These are phyloP conservation scores for Atrichornis clamosus DNA, from an alignment of 2,113 vertebrate species.

Conservation along the genomic window DNA sequence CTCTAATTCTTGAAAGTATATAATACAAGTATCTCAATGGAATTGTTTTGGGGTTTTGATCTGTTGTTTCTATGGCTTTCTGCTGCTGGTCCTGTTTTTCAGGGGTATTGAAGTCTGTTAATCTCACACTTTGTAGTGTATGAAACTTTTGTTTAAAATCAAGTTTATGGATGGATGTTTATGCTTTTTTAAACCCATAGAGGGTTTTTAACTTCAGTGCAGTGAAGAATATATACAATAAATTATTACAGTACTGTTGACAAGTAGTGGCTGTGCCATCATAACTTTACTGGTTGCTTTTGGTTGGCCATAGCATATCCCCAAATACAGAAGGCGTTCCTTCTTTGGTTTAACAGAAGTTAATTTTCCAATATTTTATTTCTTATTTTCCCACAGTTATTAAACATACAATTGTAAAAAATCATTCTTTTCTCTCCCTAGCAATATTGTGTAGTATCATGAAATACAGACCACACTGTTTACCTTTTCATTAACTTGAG, in stretches of 20 bases:
- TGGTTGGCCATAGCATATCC: background rate
- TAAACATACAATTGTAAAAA: background rate
- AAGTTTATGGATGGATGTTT: background rate
- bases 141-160: background rate
- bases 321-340: background rate
- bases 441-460: slow-evolving; percentile 5
- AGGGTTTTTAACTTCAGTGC: background rate
- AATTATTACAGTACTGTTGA: background rate
- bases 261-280: background rate
- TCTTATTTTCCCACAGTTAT: background rate
- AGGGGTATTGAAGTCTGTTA: background rate
- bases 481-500: slow-evolving; percentile 44
- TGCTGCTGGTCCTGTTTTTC: background rate
- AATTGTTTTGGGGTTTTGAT: background rate
- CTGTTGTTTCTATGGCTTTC: background rate
- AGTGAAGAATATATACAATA: background rate
- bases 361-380: background rate
- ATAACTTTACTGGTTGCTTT: background rate
- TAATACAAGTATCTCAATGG: background rate
- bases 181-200: background rate
- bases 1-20: background rate
- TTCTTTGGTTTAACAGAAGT: background rate
- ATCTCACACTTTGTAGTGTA: background rate
- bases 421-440: background rate
- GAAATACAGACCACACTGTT: background rate